phyloP scores from a whole-genome alignment of 1,140 invertebrate species.

The Drosophila orena region DNA sequence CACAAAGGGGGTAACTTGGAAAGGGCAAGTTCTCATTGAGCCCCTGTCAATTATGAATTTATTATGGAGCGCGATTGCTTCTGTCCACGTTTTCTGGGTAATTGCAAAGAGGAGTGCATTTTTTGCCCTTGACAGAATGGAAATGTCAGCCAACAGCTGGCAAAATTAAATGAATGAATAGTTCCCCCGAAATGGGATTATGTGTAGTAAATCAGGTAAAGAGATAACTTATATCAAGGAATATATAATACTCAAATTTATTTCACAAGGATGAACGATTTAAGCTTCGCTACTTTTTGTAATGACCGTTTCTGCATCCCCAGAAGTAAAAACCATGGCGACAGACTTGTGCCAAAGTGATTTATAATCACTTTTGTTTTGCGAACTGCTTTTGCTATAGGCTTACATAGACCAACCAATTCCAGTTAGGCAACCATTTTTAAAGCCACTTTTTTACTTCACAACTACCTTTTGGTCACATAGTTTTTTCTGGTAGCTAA shows the following conservation, averaged over 20 bases:
- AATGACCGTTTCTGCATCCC: neutral
- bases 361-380: neutral
- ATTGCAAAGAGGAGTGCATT: conserved; percentile 34
- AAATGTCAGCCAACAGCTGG: conserved; percentile 19
- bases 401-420: neutral
- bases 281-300: neutral
- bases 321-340: neutral
- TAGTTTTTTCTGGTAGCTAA: conserved; percentile 6
- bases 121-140: neutral
- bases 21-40: conserved; percentile 5
- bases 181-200: neutral
- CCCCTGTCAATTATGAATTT: conserved; percentile 53
- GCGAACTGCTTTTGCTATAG: neutral
- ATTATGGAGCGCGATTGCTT: conserved; percentile 37
- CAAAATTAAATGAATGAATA: conserved; percentile 25
- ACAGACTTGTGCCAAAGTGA: too few species aligned
- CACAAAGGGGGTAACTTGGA: neutral
- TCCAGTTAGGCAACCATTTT: neutral
- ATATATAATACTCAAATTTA: too few species aligned
- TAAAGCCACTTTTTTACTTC: neutral
- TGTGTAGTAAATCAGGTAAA: neutral
- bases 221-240: too few species aligned
- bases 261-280: too few species aligned
- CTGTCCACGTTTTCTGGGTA: conserved; percentile 29
- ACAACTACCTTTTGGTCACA: neutral